Base-by-base conservation (phyloP, 2,888 invertebrate genomes). In the Dioctria linearis region DNA sequence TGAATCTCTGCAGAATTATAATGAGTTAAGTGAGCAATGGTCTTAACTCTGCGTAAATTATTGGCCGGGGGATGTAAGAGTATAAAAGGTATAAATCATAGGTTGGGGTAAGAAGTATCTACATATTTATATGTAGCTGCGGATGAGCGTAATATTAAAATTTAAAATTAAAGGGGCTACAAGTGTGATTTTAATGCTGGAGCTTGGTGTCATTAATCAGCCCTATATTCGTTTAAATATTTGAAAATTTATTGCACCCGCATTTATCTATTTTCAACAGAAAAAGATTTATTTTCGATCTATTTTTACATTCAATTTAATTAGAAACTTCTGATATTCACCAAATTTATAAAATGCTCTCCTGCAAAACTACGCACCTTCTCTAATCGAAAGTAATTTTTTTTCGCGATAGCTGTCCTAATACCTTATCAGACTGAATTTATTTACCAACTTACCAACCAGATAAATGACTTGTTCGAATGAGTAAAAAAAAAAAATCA, bases 1-100 rank as follows among this genome's bases (percentile, higher is more conserved):
- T 76, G 80, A 81, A 81, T 81, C 81, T 79, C 76, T 69, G 79
- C 81, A 76, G 81, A 81, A 81, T 81, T 81, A 79, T 81, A 81
- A 81, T 81, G 79, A 81, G 81, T 81, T 81, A 81, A 81, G 81
- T 81, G 80, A 81, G 79, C 81, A 81, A 80, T 78, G 78, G 61
- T 49, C 63, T 63, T 63, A 61, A 63, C 49, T 63, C 63, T 63
- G 13, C 76, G 63, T 63, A 76, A 76, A 76, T 76, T 63, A 63
- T 37, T 57, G 73, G 66, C 40, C 42, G 63, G 76, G 37, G 59
- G 59, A 9, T 51, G 51, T 51, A 71, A 49, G 5, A 51, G 49
- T 2, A 49, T 61, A 39, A 8, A n/a, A 57, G 39, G 57, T 25
- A 54, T 54, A 2, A 46, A 46, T 5, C 9, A 25, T 46, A 39